Evolutionary conservation across 2,888 invertebrate species (phyloP).

Genomic region (Heliconius ethilla): DNA sequence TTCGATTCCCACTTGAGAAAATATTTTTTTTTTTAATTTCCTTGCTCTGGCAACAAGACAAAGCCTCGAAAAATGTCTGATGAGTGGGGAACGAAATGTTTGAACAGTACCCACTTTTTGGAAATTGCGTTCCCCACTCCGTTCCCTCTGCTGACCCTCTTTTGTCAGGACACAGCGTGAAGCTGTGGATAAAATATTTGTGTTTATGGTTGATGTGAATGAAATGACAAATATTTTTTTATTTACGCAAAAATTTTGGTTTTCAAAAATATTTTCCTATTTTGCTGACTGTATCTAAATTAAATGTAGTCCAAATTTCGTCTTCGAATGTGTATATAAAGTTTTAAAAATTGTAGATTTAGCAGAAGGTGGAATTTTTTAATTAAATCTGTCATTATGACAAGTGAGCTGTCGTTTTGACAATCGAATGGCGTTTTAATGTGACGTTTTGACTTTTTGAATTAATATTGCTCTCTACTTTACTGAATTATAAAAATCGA

Average conservation of each 20-base stretch:
- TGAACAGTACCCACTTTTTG: too few species aligned
- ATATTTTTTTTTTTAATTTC: too few species aligned
- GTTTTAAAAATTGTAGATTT: conserved; percentile 11
- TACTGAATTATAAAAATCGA: conserved; percentile 12
- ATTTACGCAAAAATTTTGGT: not conserved
- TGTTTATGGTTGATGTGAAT: not conserved
- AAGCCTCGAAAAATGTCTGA: too few species aligned
- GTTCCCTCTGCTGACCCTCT: too few species aligned
- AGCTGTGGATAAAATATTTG: not conserved
- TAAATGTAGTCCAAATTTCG: not conserved
- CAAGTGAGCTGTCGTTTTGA: conserved; percentile 11
- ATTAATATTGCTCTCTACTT: conserved; percentile 28
- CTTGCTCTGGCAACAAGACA: too few species aligned
- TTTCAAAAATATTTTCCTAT: not conserved
- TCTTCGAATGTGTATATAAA: conserved; percentile 13
- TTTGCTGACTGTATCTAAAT: not conserved
- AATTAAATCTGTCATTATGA: not conserved
- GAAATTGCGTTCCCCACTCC: too few species aligned
- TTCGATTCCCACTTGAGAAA: too few species aligned
- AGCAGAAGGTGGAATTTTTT: not conserved
- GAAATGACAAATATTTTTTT: not conserved
- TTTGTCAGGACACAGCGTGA: too few species aligned
- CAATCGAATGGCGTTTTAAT: not conserved
- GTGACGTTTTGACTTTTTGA: not conserved
- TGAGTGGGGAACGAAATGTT: too few species aligned